Conservation (phyloP, 2,113 vertebrate genomes). For the Dipodomys ordii region DNA sequence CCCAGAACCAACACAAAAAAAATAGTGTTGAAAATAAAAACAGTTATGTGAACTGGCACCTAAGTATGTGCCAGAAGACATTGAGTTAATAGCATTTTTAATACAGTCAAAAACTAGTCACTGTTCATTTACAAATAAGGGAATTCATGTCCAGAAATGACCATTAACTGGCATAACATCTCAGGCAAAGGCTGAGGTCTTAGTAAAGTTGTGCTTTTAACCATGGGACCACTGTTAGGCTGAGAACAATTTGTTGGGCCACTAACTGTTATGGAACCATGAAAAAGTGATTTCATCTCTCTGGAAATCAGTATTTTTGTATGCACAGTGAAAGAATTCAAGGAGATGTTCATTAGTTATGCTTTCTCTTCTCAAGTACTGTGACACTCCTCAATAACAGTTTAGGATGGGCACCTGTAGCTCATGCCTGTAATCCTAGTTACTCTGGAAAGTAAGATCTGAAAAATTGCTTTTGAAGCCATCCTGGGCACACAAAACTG, state of each 20-base stretch:
- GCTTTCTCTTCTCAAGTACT: conserved; percentile 2
- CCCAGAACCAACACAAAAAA: too few relatives aligned
- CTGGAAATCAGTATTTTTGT: conserved; percentile 44
- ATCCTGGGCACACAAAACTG: too few relatives aligned
- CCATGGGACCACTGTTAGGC: not conserved
- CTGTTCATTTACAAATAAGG: conserved; percentile 2
- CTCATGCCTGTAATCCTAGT: too few relatives aligned
- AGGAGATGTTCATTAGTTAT: not conserved
- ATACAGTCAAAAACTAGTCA: conserved; percentile 26
- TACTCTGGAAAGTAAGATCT: too few relatives aligned
- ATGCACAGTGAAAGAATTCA: not conserved
- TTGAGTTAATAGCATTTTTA: not conserved
- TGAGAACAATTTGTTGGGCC: not conserved
- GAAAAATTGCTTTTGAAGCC: too few relatives aligned
- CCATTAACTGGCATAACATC: not conserved
- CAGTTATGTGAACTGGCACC: not conserved
- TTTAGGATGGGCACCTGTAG: too few relatives aligned
- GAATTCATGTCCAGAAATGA: not conserved
- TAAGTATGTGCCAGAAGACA: conserved; percentile 9
- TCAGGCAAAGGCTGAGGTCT: not conserved
- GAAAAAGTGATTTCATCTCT: conserved; percentile 1
- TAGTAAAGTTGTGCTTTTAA: not conserved
- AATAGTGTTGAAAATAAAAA: too few relatives aligned
- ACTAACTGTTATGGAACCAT: not conserved
- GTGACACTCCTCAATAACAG: not conserved